phyloP scores from a whole-genome alignment of 2,888 invertebrate species.

The Scaeva pyrastri region DNA sequence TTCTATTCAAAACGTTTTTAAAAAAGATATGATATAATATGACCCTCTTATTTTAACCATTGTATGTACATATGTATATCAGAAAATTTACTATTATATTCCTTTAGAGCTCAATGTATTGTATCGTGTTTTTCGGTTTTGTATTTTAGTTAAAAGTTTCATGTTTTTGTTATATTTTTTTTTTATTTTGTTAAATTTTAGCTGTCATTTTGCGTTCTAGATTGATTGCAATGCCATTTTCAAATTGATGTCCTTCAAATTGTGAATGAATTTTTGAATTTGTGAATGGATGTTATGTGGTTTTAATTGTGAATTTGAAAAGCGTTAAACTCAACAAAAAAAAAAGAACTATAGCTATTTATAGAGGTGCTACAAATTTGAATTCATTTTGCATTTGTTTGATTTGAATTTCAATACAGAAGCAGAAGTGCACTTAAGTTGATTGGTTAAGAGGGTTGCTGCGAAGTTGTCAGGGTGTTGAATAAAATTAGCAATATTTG shows the following conservation, averaged over 20 bases:
- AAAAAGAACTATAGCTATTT: not conserved
- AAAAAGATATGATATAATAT: conserved; percentile 66
- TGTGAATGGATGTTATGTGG: conserved; percentile 31
- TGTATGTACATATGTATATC: no score
- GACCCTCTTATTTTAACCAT: conserved; percentile 63
- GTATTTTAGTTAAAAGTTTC: conserved; percentile 9
- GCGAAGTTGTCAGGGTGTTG: no score
- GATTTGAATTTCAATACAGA: not conserved
- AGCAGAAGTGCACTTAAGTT: conserved; percentile 38
- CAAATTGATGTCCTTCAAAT: conserved; percentile 56
- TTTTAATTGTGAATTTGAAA: conserved; percentile 38
- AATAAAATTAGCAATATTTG: conserved; percentile 5
- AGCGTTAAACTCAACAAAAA: conserved; percentile 38
- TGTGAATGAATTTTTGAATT: conserved; percentile 57
- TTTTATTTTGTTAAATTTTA: conserved; percentile 8
- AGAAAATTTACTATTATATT: conserved; percentile 54
- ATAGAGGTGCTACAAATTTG: conserved; percentile 15
- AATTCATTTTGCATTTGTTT: conserved; percentile 2
- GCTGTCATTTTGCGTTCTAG: conserved; percentile 24
- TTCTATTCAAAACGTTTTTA: conserved; percentile 71
- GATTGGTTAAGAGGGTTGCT: conserved; percentile 25
- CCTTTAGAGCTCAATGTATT: conserved; percentile 39
- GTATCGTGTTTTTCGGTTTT: conserved; percentile 8
- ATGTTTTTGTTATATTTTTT: no score
- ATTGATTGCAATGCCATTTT: conserved; percentile 62